Base-by-base conservation (phyloP, 2,888 invertebrate genomes). In the Camptogramma bilineatum region DNA sequence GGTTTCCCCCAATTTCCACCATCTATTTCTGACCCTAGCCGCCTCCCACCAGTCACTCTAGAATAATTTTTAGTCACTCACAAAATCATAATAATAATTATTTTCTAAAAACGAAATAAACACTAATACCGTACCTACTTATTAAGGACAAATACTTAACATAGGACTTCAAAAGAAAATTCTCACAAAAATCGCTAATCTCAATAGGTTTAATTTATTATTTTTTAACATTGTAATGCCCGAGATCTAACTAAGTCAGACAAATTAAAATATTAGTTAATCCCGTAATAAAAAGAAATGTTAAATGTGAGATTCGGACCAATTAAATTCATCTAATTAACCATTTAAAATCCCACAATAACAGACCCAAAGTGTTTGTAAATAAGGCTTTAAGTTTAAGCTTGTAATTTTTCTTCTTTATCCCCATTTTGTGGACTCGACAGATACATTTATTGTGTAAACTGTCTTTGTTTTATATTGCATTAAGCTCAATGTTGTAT, bases 251-350 rank as follows among this genome's bases (percentile, higher is more conserved):
- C 13, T 39, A 13, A 39, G 13, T 13, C 44, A 52, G 53, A 56
- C 24, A 52, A 56, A 24, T 53, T 48, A 53, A 56, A 64, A 44
- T 51, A 51, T 59, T 10, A 16, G 42, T 10, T 51, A 34, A 62
- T 50, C 51, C 39, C 17, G 21, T 19, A 57, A 53, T 42, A 52
- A 24, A 56, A 55, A 68, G 56, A 64, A 74, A 71, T 65, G 57
- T 73, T 66, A 70, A 76, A 76, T 74, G 72, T 68, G 72, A 44
- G 69, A 65, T 69, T 62, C 64, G 52, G 62, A 67, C 73, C 60
- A 73, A 73, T 74, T 75, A 78, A 79, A 76, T 69, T 71, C 58
- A 21, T 64, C 76, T 76, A 79, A 80, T 77, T 77, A 77, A 75
- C 71, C 75, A 74, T 74, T 75, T 70, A 69, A 70, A 72, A 74